Conservation (phyloP, 2,113 vertebrate genomes). For the Rostratula benghalensis region DNA sequence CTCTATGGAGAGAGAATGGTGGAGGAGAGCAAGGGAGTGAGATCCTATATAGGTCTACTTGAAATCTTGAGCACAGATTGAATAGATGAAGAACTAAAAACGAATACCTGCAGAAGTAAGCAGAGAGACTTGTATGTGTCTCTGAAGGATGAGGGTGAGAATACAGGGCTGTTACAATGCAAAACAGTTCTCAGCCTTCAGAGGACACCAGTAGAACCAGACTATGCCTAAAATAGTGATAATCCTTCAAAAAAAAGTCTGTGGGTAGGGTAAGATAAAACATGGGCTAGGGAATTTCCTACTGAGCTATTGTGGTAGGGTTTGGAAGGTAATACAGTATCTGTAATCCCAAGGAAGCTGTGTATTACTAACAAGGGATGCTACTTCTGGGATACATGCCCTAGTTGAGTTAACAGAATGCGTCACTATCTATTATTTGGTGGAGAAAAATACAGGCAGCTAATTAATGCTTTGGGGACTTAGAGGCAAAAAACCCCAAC, state of each 20-base stretch:
- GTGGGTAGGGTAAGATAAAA: neutral
- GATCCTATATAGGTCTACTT: neutral
- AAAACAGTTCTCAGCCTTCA: neutral
- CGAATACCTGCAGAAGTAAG: neutral
- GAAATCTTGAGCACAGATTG: neutral
- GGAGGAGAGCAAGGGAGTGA: neutral
- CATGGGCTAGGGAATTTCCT: neutral
- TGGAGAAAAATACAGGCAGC: slow-evolving; percentile 44
- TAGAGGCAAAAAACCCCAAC: neutral
- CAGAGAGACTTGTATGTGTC: neutral
- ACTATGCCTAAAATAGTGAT: neutral
- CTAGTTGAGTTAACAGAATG: slow-evolving; percentile 46
- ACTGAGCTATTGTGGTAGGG: neutral
- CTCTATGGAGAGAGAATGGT: neutral
- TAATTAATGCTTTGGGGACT: slow-evolving; percentile 62
- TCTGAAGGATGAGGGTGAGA: neutral
- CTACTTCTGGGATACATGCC: neutral
- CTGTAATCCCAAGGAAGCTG: neutral
- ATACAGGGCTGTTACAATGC: fast-evolving
- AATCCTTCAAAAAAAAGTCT: neutral
- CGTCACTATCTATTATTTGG: slow-evolving; percentile 16
- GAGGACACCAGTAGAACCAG: neutral
- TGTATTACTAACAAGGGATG: slow-evolving; percentile 18
- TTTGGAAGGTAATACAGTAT: neutral
- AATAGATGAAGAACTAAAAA: neutral